Evolutionary conservation across 2,113 vertebrate genomes (phyloP).

Genomic region (Cynopterus brachyotis): DNA sequence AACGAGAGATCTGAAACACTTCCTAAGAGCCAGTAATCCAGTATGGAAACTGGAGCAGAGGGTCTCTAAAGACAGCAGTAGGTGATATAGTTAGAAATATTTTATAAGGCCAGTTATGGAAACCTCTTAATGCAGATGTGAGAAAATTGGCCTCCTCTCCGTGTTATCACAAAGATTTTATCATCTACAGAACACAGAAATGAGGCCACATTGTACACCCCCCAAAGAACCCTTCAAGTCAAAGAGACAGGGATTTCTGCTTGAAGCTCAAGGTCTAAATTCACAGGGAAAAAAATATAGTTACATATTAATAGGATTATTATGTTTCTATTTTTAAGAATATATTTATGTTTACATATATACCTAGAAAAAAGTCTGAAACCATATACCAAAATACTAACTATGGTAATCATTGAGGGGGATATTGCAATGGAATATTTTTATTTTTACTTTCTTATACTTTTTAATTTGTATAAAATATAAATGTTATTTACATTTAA

Average conservation of each 20-base stretch:
- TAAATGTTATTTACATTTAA: not conserved
- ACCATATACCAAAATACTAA: slow-evolving; percentile 5
- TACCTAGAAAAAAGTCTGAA: not conserved
- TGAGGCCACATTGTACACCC: not conserved
- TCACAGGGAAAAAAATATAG: not conserved
- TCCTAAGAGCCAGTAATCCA: not conserved
- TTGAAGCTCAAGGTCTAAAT: slow-evolving; percentile 17
- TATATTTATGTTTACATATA: not conserved
- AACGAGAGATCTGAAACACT: not conserved
- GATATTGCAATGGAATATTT: not conserved
- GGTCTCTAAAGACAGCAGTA: not conserved
- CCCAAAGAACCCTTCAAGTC: not conserved
- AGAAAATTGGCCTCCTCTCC: not conserved
- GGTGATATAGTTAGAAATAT: not conserved
- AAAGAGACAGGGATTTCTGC: not conserved
- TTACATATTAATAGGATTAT: not conserved
- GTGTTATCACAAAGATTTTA: not conserved
- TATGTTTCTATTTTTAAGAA: not conserved
- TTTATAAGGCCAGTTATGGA: not conserved
- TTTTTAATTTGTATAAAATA: slow-evolving; percentile 22
- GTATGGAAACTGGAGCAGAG: not conserved
- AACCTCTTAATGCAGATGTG: not conserved
- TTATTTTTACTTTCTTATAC: slow-evolving; percentile 1
- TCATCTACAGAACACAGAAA: slow-evolving; percentile 19
- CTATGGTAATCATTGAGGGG: not conserved